phyloP scores from a whole-genome alignment of 64 coral and sea anemone genomes.

The Pocillopora damicornis region DNA sequence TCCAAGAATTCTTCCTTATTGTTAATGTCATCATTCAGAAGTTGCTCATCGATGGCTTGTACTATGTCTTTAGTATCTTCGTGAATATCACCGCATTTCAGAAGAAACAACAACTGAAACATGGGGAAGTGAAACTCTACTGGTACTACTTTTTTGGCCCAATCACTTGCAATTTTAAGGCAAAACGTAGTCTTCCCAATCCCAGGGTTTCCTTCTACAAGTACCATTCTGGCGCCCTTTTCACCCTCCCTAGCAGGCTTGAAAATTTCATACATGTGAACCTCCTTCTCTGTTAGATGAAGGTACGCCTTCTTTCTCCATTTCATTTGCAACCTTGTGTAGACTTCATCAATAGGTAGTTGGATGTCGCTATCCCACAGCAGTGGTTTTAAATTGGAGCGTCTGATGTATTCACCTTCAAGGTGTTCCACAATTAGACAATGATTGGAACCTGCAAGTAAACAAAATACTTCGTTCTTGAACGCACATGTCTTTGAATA shows the following conservation, averaged over 20 bases:
- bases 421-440: background rate
- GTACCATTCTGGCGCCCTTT: background rate
- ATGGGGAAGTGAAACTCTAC: background rate
- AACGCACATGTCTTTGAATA: too few relatives aligned
- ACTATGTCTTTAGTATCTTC: background rate
- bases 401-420: background rate
- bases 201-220: background rate
- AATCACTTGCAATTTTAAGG: conserved; percentile 8
- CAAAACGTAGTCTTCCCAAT: background rate
- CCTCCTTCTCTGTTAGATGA: background rate
- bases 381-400: background rate
- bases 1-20: background rate
- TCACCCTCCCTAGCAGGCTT: background rate
- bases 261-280: background rate
- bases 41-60: conserved; percentile 20
- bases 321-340: background rate
- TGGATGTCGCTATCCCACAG: background rate
- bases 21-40: background rate
- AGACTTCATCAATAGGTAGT: background rate
- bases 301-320: background rate
- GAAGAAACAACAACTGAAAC: conserved; percentile 1
- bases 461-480: background rate
- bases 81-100: conserved; percentile 27
- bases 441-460: background rate
- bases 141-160: background rate